These are phyloP conservation scores for Heliconius cydno DNA, from an alignment of 2,888 invertebrate genomes.

Conservation along the genomic window DNA sequence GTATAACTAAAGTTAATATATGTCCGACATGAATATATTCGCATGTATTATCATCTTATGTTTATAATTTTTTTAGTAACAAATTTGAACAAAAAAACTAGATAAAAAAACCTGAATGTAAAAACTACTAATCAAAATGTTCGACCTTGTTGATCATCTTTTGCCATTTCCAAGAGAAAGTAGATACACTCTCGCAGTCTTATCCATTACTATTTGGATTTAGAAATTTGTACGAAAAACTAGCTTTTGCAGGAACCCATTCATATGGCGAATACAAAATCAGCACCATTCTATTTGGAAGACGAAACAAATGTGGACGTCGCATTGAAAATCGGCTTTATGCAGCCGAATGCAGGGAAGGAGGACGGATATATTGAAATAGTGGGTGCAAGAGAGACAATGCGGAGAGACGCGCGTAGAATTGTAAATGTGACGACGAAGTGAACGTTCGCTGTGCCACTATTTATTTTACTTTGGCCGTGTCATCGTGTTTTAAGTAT, in stretches of 20 bases:
- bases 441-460: conserved; percentile 42
- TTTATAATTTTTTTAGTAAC: not conserved
- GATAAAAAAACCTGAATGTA: no score
- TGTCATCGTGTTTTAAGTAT: conserved; percentile 39
- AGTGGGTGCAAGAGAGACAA: conserved; percentile 59
- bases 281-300: conserved; percentile 60
- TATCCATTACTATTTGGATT: conserved; percentile 23
- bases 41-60: not conserved
- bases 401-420: conserved; percentile 76
- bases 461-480: conserved; percentile 49
- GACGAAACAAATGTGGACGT: conserved; percentile 71
- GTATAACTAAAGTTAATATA: not conserved
- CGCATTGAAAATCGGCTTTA: conserved; percentile 69
- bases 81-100: no score
- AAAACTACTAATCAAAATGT: not conserved
- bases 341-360: conserved; percentile 68
- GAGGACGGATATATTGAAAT: conserved; percentile 45
- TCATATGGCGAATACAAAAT: conserved; percentile 66
- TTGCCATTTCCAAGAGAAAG: not conserved
- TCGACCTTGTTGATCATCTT: not conserved
- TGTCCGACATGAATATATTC: no score
- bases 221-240: conserved; percentile 35
- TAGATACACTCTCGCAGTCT: conserved; percentile 1
- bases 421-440: conserved; percentile 68
- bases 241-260: conserved; percentile 45